Base-by-base conservation (phyloP, 2,113 vertebrate genomes). In the Microcebus griseorufus region DNA sequence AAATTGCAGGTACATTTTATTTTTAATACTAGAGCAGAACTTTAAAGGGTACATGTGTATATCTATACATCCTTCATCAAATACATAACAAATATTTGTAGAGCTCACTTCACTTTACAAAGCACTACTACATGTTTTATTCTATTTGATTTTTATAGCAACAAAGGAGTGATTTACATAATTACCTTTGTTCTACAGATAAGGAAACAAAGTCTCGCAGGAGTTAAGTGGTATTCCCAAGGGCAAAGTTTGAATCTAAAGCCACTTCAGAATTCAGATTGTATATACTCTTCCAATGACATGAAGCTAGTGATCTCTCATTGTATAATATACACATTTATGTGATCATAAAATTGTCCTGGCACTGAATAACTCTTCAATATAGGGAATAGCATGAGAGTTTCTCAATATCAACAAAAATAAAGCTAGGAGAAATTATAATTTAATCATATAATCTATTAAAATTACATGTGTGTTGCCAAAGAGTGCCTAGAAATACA, bases 1-100 rank as follows among this genome's bases (percentile, higher is more conserved):
- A 94, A 83, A 96, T 95, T 94, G 48, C 39, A 91, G 76, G 65
- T 86, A 81, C 64, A 93, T 76, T 93, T 96, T 42, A 69, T 85
- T 94, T 20, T 70, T 39, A 93, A 95, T 92, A 92, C 37, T 55
- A 20, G 23, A 58, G 12, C 37, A 72, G 17, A 85, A 88, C 48
- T 96, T 51, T 88, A 94, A 94, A 94, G 53, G 48, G 32, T 90
- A 72, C 25, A 67, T 94, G 80, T 92, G 34, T 88, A 39, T 90
- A 82, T 75, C 80, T 65, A 53, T 13, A 48, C 45, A 72, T 92
- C 62, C 27, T 93, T 96, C 67, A 72, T 75, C 88, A 51, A 91
- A 62, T 29, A 53, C 27, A 39, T 67, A 94, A 81, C 58, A 81
- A 75, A 62, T 69, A 83, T 69, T 95, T 90, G 53, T 60, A 79